phyloP scores from a whole-genome alignment of 2,888 invertebrate genomes.

The Ophonus ardosiacus region DNA sequence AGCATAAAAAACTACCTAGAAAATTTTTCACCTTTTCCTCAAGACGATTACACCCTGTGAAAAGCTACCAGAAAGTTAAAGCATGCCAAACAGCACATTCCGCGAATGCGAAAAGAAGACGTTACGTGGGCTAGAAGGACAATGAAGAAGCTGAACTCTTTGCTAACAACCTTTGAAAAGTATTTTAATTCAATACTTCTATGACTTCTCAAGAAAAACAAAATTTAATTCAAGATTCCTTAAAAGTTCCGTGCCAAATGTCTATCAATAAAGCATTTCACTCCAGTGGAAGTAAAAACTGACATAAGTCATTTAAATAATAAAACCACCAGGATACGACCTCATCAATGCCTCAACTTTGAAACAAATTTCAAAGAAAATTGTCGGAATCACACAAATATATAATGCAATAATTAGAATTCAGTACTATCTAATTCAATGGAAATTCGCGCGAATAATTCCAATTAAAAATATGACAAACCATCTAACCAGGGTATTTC shows the following conservation, averaged over 20 bases:
- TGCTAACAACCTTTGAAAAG: constrained; percentile 64
- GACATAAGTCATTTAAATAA: constrained; percentile 47
- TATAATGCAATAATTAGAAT: constrained; percentile 65
- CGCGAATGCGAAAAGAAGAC: constrained; percentile 64
- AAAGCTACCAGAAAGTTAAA: constrained; percentile 66
- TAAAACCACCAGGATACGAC: constrained; percentile 67
- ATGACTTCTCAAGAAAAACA: not conserved
- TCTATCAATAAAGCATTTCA: constrained; percentile 43
- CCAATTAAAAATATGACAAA: constrained; percentile 65
- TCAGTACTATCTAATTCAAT: constrained; percentile 65
- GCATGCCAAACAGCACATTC: constrained; percentile 53
- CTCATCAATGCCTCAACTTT: constrained; percentile 66
- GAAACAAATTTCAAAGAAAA: constrained; percentile 64
- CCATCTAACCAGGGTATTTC: constrained; percentile 55
- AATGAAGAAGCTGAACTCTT: constrained; percentile 66
- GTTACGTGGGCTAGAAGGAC: constrained; percentile 66
- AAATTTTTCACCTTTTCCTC: constrained; percentile 32
- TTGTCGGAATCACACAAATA: constrained; percentile 36
- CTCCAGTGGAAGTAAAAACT: constrained; percentile 48
- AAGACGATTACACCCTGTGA: constrained; percentile 67
- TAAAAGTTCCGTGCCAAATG: constrained; percentile 27
- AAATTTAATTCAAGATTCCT: not conserved
- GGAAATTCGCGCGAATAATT: constrained; percentile 63
- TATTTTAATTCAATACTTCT: constrained; percentile 65
- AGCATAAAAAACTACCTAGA: constrained; percentile 54